Evolutionary conservation across 1,140 invertebrate genomes (phyloP).

Genomic region (Rhizoglyphus robini): DNA sequence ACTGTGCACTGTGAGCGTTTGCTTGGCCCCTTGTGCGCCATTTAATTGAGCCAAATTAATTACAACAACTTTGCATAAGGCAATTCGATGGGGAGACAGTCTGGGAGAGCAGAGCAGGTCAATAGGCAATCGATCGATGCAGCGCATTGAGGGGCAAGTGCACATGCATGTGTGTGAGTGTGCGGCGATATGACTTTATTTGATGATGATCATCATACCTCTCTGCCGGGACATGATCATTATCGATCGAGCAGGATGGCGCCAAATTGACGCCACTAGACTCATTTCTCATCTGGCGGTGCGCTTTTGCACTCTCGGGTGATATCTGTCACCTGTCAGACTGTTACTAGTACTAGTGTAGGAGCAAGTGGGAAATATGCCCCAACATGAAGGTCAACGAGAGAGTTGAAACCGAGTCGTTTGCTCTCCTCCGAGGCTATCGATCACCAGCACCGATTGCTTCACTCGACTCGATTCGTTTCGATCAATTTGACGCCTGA

Average conservation of each 20-base stretch:
- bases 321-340: not conserved
- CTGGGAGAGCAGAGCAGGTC: not conserved
- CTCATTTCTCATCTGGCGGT: not conserved
- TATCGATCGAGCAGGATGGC: not conserved
- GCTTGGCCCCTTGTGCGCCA: not conserved
- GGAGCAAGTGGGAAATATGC: too few relatives aligned
- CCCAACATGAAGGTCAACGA: too few relatives aligned
- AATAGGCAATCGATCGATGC: not conserved
- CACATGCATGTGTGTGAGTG: not conserved
- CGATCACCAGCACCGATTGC: not conserved
- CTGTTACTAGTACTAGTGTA: too few relatives aligned
- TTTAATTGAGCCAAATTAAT: slow-evolving; percentile 11
- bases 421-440: not conserved
- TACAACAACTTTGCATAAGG: not conserved
- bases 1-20: not conserved
- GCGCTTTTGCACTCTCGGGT: not conserved
- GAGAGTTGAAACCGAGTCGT: too few relatives aligned
- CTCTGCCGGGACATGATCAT: too few relatives aligned
- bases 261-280: not conserved
- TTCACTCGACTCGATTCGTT: too few relatives aligned
- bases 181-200: not conserved
- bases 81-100: not conserved
- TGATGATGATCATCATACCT: not conserved
- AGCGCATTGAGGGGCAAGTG: not conserved
- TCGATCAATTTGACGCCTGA: not conserved